Evolutionary conservation across 2,888 invertebrate genomes (phyloP).

Genomic region (Orthosia incerta): DNA sequence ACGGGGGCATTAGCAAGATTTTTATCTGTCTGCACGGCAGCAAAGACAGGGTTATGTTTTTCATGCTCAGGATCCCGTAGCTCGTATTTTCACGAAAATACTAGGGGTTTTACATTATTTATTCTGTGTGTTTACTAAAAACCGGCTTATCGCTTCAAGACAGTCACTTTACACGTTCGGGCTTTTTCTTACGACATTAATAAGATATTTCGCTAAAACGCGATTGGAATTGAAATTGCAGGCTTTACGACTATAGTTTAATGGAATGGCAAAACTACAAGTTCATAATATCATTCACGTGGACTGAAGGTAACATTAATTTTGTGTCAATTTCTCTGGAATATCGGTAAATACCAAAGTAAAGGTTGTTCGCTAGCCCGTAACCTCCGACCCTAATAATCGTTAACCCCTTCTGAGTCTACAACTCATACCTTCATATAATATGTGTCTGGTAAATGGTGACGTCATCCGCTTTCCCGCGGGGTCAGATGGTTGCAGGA

Average conservation of each 20-base stretch:
- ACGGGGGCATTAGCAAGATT: too few relatives aligned
- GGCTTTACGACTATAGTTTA: too few relatives aligned
- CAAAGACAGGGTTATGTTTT: background rate
- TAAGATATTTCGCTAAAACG: background rate
- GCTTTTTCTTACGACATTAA: background rate
- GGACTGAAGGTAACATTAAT: constrained; percentile 8
- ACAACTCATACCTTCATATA: constrained; percentile 33
- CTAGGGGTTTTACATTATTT: too few relatives aligned
- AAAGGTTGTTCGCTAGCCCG: constrained; percentile 29
- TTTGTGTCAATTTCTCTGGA: constrained; percentile 5
- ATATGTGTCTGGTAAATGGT: constrained; percentile 54
- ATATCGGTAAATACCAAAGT: constrained; percentile 25
- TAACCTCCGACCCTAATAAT: constrained; percentile 51
- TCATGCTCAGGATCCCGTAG: background rate
- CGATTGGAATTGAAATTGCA: background rate
- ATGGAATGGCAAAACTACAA: background rate
- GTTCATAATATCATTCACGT: background rate
- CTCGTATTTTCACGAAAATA: background rate
- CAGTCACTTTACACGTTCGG: background rate
- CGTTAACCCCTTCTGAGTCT: constrained; percentile 50
- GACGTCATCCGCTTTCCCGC: constrained; percentile 66
- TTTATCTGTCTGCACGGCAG: background rate
- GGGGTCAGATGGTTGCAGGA: constrained; percentile 74
- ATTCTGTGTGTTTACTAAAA: too few relatives aligned
- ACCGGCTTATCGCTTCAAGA: too few relatives aligned